Evolutionary conservation across 2,888 invertebrate species (phyloP), one percentile per base, ranked within the genome.

Genomic region (Anarsia innoxiella): DNA sequence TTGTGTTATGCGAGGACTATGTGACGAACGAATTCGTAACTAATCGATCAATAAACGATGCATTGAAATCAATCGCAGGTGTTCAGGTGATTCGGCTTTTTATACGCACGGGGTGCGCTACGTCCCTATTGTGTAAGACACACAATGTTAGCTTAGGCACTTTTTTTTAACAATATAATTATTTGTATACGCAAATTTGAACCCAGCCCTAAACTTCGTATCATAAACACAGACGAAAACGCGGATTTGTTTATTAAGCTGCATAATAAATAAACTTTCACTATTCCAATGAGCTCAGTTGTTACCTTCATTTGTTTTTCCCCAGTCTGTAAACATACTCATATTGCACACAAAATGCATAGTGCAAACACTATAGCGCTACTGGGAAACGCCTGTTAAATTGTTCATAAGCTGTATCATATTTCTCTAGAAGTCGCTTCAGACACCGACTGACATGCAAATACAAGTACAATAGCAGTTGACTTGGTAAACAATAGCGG

Each of bases 51-150:
- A 66, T 70, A 67, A 74, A 67, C 61, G 62, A 63, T 67, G 63
- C 60, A 70, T 78, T 70, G 66, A 70, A 69, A 61, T 61, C 57
- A 69, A 74, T 76, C 67, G 78, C 83, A 84, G 83, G 83, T 84
- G 83, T 79, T 66, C 67, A 56, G 62, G 62, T 82, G 83, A 83
- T 66, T 71, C 58, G 63, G 66, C 66, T 68, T 74, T 75, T 76
- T 79, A 16, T 61, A 55, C 44, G 14, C 44, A 49, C 40, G 48
- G 52, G 49, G 52, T 56, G 49, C 57, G 51, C 15, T 19, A 19
- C 52, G 45, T 43, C n/a, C 44, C 48, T 49, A 56, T 66, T 67
- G 53, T 53, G 47, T 42, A 42, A 38, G 50, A 46, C 46, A 51
- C 45, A 55, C 60, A 66, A 66, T 73, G 68, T 73, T 19, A 19